These are phyloP conservation scores for Sapayoa aenigma DNA, from an alignment of 2,113 vertebrate species.

Conservation along the genomic window DNA sequence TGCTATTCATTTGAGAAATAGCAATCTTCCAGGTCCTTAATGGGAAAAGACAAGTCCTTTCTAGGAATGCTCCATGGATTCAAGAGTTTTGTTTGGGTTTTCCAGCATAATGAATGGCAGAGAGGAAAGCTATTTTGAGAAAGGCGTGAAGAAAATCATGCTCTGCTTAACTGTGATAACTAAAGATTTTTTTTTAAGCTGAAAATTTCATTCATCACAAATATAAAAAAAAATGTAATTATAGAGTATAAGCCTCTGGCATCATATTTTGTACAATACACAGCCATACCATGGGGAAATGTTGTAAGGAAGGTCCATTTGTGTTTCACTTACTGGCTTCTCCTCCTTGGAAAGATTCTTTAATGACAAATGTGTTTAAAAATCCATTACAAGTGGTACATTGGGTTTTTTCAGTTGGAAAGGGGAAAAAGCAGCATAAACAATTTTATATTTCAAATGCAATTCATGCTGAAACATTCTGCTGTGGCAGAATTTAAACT, in stretches of 20 bases:
- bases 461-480: conserved; percentile 46
- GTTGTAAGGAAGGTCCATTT: background rate
- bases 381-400: conserved; percentile 13
- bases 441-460: conserved; percentile 57
- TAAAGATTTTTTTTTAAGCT: background rate
- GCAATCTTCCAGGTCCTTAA: background rate
- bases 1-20: background rate
- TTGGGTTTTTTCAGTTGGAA: conserved; percentile 38
- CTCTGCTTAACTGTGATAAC: background rate
- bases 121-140: background rate
- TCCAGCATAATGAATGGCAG: background rate
- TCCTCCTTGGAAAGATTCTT: background rate
- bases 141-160: background rate
- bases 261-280: background rate
- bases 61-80: background rate
- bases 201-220: background rate
- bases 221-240: background rate
- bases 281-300: background rate
- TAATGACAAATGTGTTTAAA: conserved; percentile 52
- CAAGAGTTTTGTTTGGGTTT: background rate
- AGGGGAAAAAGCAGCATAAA: conserved; percentile 24
- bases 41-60: background rate
- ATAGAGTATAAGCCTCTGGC: background rate
- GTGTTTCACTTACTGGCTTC: background rate
- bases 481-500: conserved; percentile 9